These are phyloP conservation scores for Alsophila aescularia DNA, from an alignment of 2,888 invertebrate species.

Conservation along the genomic window DNA sequence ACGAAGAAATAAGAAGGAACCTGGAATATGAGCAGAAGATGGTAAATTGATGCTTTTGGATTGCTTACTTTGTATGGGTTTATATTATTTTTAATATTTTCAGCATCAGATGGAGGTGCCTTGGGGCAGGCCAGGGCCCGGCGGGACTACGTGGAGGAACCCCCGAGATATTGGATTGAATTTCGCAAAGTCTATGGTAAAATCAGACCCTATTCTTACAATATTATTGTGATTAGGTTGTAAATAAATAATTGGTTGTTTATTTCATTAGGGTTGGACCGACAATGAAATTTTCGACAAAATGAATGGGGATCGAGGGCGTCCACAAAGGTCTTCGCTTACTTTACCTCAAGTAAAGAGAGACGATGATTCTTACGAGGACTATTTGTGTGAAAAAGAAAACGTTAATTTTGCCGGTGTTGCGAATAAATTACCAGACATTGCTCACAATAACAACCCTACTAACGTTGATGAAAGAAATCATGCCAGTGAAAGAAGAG, in stretches of 20 bases:
- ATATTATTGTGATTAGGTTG: too few species aligned
- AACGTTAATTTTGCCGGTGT: slow-evolving; percentile 38
- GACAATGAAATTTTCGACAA: slow-evolving; percentile 72
- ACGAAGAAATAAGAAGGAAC: slow-evolving; percentile 74
- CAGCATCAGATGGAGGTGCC: slow-evolving; percentile 79
- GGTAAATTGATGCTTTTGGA: slow-evolving; percentile 63
- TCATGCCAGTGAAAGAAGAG: slow-evolving; percentile 2
- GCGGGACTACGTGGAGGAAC: slow-evolving; percentile 90
- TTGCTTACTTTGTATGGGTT: not conserved
- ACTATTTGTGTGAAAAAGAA: slow-evolving; percentile 51
- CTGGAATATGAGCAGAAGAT: slow-evolving; percentile 81
- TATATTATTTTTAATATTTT: slow-evolving; percentile 41
- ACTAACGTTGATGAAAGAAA: slow-evolving; percentile 41
- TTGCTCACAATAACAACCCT: slow-evolving; percentile 48
- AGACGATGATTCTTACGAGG: slow-evolving; percentile 65
- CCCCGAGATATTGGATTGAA: slow-evolving; percentile 88
- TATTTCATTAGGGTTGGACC: slow-evolving; percentile 71
- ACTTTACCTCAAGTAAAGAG: slow-evolving; percentile 81
- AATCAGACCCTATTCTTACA: too few species aligned
- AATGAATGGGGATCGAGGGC: slow-evolving; percentile 60
- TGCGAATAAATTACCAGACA: slow-evolving; percentile 67
- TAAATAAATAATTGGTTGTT: not conserved
- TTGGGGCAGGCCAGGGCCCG: slow-evolving; percentile 89
- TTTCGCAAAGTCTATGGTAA: slow-evolving; percentile 91
- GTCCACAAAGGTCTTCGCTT: slow-evolving; percentile 70